Percentiles rank a stretch among this genome's conserved stretches.
These are phyloP conservation scores for Colletes collaris DNA, from an alignment of 2,888 invertebrate genomes.

Conservation along the genomic window DNA sequence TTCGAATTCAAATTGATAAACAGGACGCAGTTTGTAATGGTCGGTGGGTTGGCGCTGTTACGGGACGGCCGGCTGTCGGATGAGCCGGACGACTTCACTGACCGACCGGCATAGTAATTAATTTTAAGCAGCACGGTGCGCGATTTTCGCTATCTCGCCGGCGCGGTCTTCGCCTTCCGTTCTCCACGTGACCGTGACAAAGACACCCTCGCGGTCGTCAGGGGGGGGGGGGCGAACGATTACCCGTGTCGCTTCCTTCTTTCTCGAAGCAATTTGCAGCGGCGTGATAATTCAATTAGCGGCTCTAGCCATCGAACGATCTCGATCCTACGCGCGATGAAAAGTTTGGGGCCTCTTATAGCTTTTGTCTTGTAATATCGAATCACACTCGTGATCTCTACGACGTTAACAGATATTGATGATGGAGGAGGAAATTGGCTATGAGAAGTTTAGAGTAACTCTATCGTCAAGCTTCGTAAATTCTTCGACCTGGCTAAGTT, in stretches of 20 bases:
- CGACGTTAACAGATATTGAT: no score
- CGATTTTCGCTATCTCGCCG: slow-evolving; percentile 76
- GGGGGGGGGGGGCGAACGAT: not conserved
- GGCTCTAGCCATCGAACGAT: not conserved
- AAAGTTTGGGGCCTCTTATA: no score
- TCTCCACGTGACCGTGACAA: slow-evolving; percentile 42
- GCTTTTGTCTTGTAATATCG: no score
- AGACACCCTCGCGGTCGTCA: slow-evolving; percentile 37
- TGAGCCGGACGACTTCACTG: slow-evolving; percentile 77
- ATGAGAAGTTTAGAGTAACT: no score
- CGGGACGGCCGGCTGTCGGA: slow-evolving; percentile 75
- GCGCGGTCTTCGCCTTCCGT: slow-evolving; percentile 46
- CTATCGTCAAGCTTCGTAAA: no score
- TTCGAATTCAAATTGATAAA: slow-evolving; percentile 75
- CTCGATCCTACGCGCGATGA: not conserved
- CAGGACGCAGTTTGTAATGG: slow-evolving; percentile 74
- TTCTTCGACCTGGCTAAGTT: no score
- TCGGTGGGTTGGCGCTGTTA: slow-evolving; percentile 45
- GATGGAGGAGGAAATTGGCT: no score
- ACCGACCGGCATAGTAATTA: slow-evolving; percentile 76
- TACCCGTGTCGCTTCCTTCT: slow-evolving; percentile 14
- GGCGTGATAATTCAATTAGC: slow-evolving; percentile 43
- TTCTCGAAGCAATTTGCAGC: not conserved
- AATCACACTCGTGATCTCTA: no score
- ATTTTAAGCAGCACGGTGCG: slow-evolving; percentile 78